Evolutionary conservation across 2,113 vertebrate species (phyloP).

Genomic region (Dermatemys mawii): DNA sequence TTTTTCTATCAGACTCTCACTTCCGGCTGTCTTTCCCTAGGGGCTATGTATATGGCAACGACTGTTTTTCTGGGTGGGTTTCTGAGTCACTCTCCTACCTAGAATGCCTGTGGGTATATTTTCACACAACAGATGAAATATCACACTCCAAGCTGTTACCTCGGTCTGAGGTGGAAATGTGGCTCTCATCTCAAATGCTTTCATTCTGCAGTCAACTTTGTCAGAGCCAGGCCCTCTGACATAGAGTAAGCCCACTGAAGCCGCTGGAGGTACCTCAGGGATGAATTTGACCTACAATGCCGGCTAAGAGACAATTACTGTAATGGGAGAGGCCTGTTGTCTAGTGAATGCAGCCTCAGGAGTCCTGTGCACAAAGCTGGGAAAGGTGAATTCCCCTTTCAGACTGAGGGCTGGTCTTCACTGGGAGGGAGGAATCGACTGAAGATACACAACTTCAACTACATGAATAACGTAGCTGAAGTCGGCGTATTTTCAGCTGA

Average conservation of each 20-base stretch:
- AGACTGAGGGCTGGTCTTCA: no score
- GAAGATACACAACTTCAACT: no score
- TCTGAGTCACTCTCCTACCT: neutral
- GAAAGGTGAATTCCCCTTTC: neutral
- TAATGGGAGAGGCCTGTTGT: neutral
- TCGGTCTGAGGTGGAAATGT: neutral
- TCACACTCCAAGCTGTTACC: neutral
- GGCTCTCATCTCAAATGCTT: neutral
- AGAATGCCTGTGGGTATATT: rapidly evolving
- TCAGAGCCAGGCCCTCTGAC: neutral
- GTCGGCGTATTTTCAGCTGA: no score
- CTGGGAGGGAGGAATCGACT: no score
- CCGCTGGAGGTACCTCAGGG: neutral
- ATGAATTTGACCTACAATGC: neutral
- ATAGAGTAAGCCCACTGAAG: neutral
- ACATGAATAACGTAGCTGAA: no score
- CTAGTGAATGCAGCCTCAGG: neutral
- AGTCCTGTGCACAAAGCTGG: neutral
- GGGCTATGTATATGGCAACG: neutral
- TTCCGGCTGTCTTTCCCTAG: neutral
- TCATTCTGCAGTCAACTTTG: neutral
- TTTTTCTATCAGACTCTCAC: neutral
- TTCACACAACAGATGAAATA: neutral
- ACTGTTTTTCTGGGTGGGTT: neutral
- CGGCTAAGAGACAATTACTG: neutral